These are phyloP conservation scores for Neocrepidodera transversa DNA, from an alignment of 2,888 invertebrate genomes.

Conservation along the genomic window DNA sequence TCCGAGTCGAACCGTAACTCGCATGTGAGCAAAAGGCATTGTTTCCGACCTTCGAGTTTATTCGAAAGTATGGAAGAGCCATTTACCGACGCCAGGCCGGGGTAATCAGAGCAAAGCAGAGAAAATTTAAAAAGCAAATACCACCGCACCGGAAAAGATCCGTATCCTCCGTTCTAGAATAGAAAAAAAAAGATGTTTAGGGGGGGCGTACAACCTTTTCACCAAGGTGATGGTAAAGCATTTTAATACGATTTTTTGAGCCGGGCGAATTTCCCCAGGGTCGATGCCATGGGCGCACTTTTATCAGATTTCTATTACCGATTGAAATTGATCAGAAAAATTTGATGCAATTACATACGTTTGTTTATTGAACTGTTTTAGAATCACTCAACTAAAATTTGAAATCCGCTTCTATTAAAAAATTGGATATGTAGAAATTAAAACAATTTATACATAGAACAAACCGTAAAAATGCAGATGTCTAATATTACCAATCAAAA, in stretches of 20 bases:
- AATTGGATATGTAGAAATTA: too few species aligned
- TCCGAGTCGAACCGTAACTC: conserved; percentile 7
- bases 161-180: conserved; percentile 38
- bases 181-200: conserved; percentile 33
- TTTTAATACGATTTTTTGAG: conserved; percentile 52
- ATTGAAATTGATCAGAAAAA: neutral
- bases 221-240: conserved; percentile 41
- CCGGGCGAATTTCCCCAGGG: conserved; percentile 50
- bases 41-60: conserved; percentile 28
- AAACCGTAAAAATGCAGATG: too few species aligned
- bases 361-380: too few species aligned
- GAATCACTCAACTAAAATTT: too few species aligned
- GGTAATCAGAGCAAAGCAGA: conserved; percentile 38
- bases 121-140: conserved; percentile 44
- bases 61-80: conserved; percentile 21
- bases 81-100: conserved; percentile 14
- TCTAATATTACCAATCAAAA: too few species aligned
- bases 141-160: conserved; percentile 34
- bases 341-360: too few species aligned
- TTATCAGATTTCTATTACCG: neutral
- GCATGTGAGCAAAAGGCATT: conserved; percentile 24
- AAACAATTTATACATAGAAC: too few species aligned
- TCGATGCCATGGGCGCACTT: conserved; percentile 27
- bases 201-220: conserved; percentile 40
- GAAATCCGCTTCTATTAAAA: too few species aligned